Conservation (phyloP, 2,888 invertebrate genomes). For the Melipona beecheii region DNA sequence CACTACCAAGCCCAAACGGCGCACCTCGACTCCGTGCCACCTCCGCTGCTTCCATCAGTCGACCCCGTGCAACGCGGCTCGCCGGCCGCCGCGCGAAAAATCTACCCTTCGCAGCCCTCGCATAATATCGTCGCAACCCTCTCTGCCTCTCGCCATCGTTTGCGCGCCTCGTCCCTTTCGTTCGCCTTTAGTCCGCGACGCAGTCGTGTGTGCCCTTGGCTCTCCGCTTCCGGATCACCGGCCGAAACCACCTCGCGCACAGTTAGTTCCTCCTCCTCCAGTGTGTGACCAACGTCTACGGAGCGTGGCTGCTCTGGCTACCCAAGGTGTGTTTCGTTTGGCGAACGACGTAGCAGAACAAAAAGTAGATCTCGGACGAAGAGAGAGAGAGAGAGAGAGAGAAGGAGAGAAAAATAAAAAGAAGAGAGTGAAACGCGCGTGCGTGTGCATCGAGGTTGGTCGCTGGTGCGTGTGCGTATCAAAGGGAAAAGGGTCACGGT, state of each 20-base stretch:
- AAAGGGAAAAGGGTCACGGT: constrained; percentile 33
- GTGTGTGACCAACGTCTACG: neutral
- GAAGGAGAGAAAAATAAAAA: neutral
- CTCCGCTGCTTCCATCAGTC: constrained; percentile 79
- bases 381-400: neutral
- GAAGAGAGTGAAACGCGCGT: constrained; percentile 34
- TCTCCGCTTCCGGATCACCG: neutral
- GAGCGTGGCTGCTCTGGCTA: no score
- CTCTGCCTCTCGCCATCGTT: neutral
- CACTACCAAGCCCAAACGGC: constrained; percentile 54
- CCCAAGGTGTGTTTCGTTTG: no score
- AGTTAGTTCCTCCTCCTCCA: neutral
- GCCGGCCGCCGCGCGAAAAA: constrained; percentile 79
- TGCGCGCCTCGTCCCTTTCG: constrained; percentile 26
- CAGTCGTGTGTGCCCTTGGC: constrained; percentile 15
- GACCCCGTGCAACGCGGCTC: constrained; percentile 84
- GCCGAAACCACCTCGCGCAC: neutral
- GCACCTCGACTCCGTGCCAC: constrained; percentile 71
- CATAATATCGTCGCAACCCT: no score
- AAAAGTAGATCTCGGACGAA: no score
- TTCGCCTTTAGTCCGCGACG: constrained; percentile 2
- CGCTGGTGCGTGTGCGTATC: constrained; percentile 22
- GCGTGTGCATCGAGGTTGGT: constrained; percentile 34
- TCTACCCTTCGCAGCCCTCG: constrained; percentile 33
- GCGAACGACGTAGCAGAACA: no score